These are phyloP conservation scores for Turritopsis rubra DNA, from an alignment of 30 jellyfish, hydroid and myxozoan genomes.

Conservation along the genomic window DNA sequence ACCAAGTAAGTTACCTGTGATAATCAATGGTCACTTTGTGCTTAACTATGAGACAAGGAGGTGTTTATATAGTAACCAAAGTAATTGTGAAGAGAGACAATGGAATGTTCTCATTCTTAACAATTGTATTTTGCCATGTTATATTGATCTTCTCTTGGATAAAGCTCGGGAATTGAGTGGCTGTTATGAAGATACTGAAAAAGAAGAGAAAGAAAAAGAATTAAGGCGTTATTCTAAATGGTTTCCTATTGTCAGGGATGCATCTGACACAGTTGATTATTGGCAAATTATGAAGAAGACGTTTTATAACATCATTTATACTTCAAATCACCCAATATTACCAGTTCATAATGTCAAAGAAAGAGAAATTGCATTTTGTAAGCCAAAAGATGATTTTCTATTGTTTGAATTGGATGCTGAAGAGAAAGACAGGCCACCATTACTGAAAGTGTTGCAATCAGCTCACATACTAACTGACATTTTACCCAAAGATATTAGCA, in stretches of 20 bases:
- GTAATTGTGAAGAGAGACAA: conserved; percentile 29
- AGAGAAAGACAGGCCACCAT: not conserved
- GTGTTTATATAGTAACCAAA: conserved; percentile 33
- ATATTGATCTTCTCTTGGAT: not conserved
- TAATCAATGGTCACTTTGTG: conserved; percentile 62
- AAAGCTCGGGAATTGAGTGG: not conserved
- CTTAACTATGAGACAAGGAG: conserved; percentile 71
- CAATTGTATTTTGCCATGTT: conserved; percentile 10
- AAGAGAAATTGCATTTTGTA: not conserved
- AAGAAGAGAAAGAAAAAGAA: not conserved
- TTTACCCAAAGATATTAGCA: conserved; percentile 39
- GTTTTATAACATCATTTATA: not conserved
- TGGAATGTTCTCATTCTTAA: conserved; percentile 36
- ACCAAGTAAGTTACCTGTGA: conserved; percentile 45
- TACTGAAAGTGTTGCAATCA: conserved; percentile 18
- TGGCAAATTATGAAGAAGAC: not conserved
- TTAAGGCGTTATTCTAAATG: not conserved
- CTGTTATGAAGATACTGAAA: not conserved
- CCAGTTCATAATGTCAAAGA: not conserved
- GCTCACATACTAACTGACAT: conserved; percentile 33
- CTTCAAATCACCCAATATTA: not conserved
- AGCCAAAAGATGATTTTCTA: conserved; percentile 8
- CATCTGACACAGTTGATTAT: not conserved
- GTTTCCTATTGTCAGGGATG: not conserved
- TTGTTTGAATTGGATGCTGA: not conserved